phyloP scores from a whole-genome alignment of 1,140 invertebrate species.

The Bemisia tabaci region DNA sequence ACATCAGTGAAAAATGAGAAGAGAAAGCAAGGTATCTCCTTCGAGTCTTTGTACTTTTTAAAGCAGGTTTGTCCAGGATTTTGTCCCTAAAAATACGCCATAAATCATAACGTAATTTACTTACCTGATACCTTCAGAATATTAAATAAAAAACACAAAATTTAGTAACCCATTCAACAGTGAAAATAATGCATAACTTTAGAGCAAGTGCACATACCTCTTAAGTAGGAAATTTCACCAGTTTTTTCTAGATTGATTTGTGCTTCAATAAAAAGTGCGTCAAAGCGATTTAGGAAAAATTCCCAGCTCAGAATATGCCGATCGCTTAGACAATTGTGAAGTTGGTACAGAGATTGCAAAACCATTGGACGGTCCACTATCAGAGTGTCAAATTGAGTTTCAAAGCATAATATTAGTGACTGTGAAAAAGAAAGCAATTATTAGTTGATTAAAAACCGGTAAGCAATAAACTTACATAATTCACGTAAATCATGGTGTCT shows the following conservation, averaged over 20 bases:
- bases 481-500: no score
- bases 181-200: conserved; percentile 3
- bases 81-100: no score
- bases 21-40: no score
- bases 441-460: conserved; percentile 11
- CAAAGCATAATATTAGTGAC: conserved; percentile 72
- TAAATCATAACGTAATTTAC: no score
- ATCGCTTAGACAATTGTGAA: conserved; percentile 85
- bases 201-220: conserved; percentile 43
- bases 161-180: background rate
- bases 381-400: conserved; percentile 85
- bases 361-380: conserved; percentile 95
- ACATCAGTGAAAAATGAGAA: no score
- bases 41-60: no score
- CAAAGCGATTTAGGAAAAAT: conserved; percentile 95
- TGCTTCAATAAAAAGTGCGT: conserved; percentile 87
- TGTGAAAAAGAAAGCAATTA: conserved; percentile 30
- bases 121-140: no score
- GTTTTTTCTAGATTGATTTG: conserved; percentile 77
- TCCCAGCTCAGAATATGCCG: conserved; percentile 89
- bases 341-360: conserved; percentile 86
- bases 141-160: no score
- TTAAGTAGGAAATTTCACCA: conserved; percentile 62
- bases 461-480: no score
- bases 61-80: no score